Conservation (phyloP, 2,797 vertebrate species). For the Coendou prehensilis region DNA sequence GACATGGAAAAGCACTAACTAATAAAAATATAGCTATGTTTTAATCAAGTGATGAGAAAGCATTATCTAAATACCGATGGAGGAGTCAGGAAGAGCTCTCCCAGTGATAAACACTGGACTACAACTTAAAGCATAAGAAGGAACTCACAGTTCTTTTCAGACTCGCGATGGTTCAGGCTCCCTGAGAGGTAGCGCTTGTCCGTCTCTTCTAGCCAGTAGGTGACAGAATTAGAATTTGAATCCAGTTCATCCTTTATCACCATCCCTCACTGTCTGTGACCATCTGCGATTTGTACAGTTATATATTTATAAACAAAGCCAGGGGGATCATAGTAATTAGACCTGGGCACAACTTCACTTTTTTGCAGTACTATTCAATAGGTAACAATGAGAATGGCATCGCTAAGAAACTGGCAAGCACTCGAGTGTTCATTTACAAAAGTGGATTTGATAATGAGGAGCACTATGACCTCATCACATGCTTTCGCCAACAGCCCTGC, state of each 20-base stretch:
- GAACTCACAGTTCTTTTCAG: background rate
- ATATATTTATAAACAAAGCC: constrained; percentile 65
- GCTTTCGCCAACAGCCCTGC: background rate
- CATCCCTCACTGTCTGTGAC: background rate
- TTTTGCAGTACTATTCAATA: constrained; percentile 10
- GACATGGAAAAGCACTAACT: background rate
- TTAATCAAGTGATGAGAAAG: background rate
- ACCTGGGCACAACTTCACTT: background rate
- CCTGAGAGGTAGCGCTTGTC: background rate
- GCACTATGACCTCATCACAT: constrained; percentile 45
- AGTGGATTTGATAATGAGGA: constrained; percentile 54
- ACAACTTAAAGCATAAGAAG: background rate
- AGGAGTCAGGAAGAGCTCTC: background rate
- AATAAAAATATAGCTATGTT: background rate
- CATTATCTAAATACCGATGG: background rate
- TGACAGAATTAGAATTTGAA: background rate
- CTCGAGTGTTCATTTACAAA: constrained; percentile 52
- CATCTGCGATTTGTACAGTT: constrained; percentile 3
- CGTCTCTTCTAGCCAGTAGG: background rate
- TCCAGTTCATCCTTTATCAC: background rate
- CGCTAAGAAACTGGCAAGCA: constrained; percentile 59
- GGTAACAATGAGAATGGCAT: constrained; percentile 34
- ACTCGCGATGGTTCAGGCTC: accelerated
- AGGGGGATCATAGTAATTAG: constrained; percentile 46
- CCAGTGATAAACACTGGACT: accelerated